These are phyloP conservation scores for Psephotus haematonotus DNA, from an alignment of 2,113 vertebrate genomes.

Conservation along the genomic window DNA sequence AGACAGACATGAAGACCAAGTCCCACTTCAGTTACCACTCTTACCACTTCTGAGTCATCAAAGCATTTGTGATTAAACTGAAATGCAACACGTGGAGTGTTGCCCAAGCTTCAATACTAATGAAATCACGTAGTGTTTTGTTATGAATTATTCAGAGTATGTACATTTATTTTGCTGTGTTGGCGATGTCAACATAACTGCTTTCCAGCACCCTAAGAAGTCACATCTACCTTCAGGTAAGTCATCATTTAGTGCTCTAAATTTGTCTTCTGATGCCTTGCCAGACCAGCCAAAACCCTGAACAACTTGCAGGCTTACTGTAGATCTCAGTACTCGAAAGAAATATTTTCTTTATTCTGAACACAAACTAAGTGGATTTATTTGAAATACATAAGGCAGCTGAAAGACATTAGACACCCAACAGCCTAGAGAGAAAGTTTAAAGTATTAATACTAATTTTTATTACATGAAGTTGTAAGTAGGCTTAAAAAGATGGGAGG, in stretches of 20 bases:
- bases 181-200: not conserved
- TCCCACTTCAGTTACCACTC: not conserved
- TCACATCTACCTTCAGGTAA: not conserved
- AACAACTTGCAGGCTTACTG: not conserved
- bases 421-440: not conserved
- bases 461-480: not conserved
- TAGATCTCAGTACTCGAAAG: not conserved
- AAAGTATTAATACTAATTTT: not conserved
- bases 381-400: not conserved
- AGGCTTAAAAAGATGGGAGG: not conserved
- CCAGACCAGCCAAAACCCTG: not conserved
- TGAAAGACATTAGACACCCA: not conserved
- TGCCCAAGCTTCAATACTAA: not conserved
- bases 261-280: not conserved
- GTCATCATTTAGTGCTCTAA: not conserved
- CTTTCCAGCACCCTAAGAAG: not conserved
- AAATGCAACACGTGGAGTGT: fast-evolving
- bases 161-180: not conserved
- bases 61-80: not conserved
- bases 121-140: not conserved
- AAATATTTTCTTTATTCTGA: not conserved
- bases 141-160: not conserved
- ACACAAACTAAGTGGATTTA: not conserved
- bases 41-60: fast-evolving
- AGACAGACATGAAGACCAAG: not conserved